phyloP scores from a whole-genome alignment of 2,888 invertebrate genomes.

The Ormyrus thymus region DNA sequence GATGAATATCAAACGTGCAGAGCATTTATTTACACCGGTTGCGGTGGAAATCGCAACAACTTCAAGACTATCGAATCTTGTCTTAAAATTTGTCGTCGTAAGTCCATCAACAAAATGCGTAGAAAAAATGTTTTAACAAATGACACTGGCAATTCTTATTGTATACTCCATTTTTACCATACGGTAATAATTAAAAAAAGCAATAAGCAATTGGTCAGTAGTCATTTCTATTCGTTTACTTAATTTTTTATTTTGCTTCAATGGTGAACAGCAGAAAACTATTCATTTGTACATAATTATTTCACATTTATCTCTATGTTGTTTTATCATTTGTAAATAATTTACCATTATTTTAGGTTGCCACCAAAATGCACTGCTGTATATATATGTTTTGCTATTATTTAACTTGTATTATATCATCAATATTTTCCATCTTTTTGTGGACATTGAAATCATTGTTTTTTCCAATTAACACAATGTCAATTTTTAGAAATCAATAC shows the following conservation, averaged over 20 bases:
- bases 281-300: conserved; percentile 41
- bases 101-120: conserved; percentile 59
- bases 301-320: conserved; percentile 2
- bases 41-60: conserved; percentile 91
- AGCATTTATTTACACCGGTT: conserved; percentile 90
- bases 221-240: neutral
- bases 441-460: neutral
- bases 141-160: conserved; percentile 11
- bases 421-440: neutral
- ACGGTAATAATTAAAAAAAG: neutral
- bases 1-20: conserved; percentile 82
- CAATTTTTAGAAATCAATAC: conserved; percentile 52
- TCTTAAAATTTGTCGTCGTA: conserved; percentile 78
- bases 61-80: conserved; percentile 86
- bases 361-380: conserved; percentile 11
- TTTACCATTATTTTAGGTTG: conserved; percentile 10
- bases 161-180: neutral
- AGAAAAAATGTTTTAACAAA: conserved; percentile 16
- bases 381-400: conserved; percentile 40
- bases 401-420: conserved; percentile 3
- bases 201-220: neutral
- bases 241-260: conserved; percentile 12
- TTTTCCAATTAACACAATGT: neutral
- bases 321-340: neutral
- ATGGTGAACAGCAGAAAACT: neutral